Conservation (phyloP, 2,113 vertebrate species). For the Semicossyphus pulcher region DNA sequence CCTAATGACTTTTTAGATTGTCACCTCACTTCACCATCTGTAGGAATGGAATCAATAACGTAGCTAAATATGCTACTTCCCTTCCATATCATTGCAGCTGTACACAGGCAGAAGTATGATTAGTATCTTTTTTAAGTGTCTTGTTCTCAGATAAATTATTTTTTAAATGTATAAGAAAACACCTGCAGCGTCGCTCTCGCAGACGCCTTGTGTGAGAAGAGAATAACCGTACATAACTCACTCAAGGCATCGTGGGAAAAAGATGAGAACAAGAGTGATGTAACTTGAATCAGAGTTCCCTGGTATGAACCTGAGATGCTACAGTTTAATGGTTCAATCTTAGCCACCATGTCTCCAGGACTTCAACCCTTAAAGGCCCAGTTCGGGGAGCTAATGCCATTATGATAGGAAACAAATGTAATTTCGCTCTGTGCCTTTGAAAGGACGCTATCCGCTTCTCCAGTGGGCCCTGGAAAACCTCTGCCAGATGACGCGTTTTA, state of each 20-base stretch:
- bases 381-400: too few species aligned
- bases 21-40: constrained; percentile 1
- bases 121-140: background rate
- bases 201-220: too few species aligned
- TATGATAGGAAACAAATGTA: too few species aligned
- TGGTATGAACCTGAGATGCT: background rate
- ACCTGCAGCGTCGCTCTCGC: background rate
- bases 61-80: background rate
- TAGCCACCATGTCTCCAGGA: background rate
- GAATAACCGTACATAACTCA: too few species aligned
- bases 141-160: background rate
- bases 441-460: too few species aligned
- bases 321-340: background rate
- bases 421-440: too few species aligned
- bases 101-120: too few species aligned
- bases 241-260: too few species aligned
- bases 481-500: too few species aligned
- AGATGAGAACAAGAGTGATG: too few species aligned
- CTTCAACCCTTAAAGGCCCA: too few species aligned
- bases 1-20: constrained; percentile 5
- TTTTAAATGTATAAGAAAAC: background rate
- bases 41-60: background rate
- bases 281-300: background rate
- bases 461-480: too few species aligned
- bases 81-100: background rate